Percentiles rank a stretch among this genome's conserved stretches.
Evolutionary conservation across 2,888 invertebrate species (phyloP).

Genomic region (Synanthedon andrenaeformis): DNA sequence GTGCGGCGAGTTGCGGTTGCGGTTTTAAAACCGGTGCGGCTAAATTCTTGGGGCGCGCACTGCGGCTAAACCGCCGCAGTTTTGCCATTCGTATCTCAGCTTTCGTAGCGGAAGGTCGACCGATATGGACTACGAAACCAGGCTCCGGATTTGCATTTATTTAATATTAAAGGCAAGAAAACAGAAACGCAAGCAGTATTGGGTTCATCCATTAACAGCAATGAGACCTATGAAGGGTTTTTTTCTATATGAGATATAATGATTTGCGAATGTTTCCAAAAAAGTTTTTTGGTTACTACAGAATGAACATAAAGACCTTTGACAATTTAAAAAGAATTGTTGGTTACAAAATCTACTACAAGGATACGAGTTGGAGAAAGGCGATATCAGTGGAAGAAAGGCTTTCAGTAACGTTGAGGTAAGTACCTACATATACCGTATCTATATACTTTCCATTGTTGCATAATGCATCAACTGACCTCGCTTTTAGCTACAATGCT

Average conservation of each 20-base stretch:
- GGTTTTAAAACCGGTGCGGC: background rate
- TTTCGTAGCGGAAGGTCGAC: too few species aligned
- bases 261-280: background rate
- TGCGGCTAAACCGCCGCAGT: background rate
- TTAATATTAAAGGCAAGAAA: background rate
- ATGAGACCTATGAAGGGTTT: background rate
- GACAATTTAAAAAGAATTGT: too few species aligned
- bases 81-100: background rate
- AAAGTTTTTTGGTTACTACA: background rate
- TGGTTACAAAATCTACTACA: conserved; percentile 1
- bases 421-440: background rate
- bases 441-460: background rate
- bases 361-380: conserved; percentile 7
- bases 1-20: conserved; percentile 1
- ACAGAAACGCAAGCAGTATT: background rate
- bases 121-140: too few species aligned
- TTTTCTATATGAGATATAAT: background rate
- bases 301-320: too few species aligned
- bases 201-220: background rate
- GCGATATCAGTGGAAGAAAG: conserved; percentile 6
- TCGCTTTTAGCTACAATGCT: background rate
- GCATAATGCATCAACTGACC: too few species aligned
- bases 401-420: conserved; percentile 4
- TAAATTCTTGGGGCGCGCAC: background rate
- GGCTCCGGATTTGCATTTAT: background rate